A percentile compares a stretch with the other conserved stretches of the same genome.
phyloP scores from a whole-genome alignment of 2,797 vertebrate genomes.

The Micrastur ruficollis region DNA sequence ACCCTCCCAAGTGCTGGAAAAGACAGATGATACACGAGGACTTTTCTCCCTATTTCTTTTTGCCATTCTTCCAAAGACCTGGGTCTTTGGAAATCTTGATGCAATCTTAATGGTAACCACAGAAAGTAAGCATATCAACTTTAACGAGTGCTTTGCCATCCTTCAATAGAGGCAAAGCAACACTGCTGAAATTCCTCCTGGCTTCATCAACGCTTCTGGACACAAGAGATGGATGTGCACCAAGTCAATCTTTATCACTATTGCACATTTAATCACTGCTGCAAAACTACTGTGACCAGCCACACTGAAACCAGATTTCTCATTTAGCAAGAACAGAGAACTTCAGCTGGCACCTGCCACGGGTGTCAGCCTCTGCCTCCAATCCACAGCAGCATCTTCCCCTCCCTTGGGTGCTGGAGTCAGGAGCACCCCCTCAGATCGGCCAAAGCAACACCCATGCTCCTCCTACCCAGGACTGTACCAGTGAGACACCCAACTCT shows the following conservation, averaged over 20 bases:
- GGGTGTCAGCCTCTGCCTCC: neutral
- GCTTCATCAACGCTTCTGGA: neutral
- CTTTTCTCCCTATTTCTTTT: neutral
- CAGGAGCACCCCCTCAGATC: neutral
- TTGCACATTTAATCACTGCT: neutral
- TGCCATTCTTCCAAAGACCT: neutral
- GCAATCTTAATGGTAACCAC: neutral
- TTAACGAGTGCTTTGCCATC: neutral
- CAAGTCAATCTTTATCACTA: neutral
- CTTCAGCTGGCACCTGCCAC: neutral
- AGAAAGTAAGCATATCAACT: neutral
- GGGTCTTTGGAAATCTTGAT: neutral
- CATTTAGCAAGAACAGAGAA: neutral
- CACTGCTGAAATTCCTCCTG: neutral
- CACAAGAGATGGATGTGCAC: neutral
- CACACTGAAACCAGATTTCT: neutral
- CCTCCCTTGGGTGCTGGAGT: neutral
- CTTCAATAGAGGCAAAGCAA: neutral
- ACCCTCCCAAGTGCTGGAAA: neutral
- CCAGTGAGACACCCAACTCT: neutral
- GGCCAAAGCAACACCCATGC: rapidly evolving
- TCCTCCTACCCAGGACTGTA: neutral
- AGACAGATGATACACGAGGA: neutral
- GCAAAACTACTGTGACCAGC: neutral
- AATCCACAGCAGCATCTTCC: neutral